A percentile compares a stretch with the other conserved stretches of the same genome.
phyloP scores from a whole-genome alignment of 2,797 vertebrate species.

The Cirrhinus molitorella region DNA sequence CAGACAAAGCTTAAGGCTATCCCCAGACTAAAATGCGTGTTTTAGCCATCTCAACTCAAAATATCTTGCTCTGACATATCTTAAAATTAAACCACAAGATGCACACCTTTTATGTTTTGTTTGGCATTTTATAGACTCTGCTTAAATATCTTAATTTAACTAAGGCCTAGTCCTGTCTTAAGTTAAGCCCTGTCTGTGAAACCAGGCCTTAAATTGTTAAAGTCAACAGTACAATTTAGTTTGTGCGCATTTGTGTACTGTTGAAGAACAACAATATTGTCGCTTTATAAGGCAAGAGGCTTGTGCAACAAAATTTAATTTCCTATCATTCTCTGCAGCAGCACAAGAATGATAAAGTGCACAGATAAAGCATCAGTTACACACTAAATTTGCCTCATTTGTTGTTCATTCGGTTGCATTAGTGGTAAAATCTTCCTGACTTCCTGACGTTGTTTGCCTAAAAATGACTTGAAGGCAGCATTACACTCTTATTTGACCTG shows the following conservation, averaged over 20 bases:
- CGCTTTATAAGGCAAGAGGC: background rate
- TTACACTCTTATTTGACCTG: background rate
- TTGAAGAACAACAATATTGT: background rate
- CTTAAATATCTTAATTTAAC: too few species aligned
- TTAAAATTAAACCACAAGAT: too few species aligned
- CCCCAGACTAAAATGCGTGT: too few species aligned
- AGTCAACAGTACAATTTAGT: background rate
- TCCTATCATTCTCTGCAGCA: background rate
- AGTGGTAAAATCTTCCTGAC: background rate
- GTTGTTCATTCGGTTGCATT: background rate
- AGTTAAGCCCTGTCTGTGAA: too few species aligned
- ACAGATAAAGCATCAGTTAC: background rate
- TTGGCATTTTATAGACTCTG: too few species aligned
- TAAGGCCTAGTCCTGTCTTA: too few species aligned
- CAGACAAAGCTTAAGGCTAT: too few species aligned
- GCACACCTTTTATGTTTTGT: too few species aligned
- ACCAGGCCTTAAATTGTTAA: too few species aligned
- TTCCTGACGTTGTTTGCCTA: background rate
- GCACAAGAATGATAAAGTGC: background rate
- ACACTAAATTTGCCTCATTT: background rate
- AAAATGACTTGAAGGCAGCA: background rate
- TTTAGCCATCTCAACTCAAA: too few species aligned
- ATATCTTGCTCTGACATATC: too few species aligned
- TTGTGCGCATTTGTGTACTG: background rate
- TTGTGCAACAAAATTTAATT: background rate